These are phyloP conservation scores for Ligdia adustata DNA, from an alignment of 2,888 invertebrate species.

Conservation along the genomic window DNA sequence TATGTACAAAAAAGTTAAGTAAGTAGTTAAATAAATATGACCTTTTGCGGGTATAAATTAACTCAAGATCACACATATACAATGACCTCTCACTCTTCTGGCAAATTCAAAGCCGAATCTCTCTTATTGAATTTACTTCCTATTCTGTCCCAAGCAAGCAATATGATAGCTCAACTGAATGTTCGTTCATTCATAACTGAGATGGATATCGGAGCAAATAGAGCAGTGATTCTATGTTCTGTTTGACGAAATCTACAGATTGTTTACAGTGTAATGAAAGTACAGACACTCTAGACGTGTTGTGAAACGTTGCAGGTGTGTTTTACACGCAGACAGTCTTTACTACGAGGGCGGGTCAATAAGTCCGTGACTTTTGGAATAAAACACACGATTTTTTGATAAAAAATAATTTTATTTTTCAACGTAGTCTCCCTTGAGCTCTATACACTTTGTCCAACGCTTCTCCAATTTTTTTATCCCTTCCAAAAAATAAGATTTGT, in stretches of 20 bases:
- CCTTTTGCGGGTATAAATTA: slow-evolving; percentile 11
- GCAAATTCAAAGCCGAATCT: slow-evolving; percentile 3
- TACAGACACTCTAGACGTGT: slow-evolving; percentile 1
- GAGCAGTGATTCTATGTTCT: slow-evolving; percentile 20
- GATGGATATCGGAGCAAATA: slow-evolving; percentile 28
- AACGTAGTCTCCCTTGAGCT: too few species aligned
- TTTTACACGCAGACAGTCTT: slow-evolving; percentile 5
- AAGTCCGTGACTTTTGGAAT: too few species aligned
- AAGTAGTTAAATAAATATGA: slow-evolving; percentile 11
- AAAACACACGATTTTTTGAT: too few species aligned
- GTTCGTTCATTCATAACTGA: slow-evolving; percentile 27
- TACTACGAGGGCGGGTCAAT: too few species aligned
- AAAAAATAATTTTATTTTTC: too few species aligned
- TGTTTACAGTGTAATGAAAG: slow-evolving; percentile 19
- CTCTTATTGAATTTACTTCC: slow-evolving; percentile 13
- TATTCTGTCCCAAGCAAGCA: slow-evolving; percentile 4
- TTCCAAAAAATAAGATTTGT: too few species aligned
- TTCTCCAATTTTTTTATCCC: too few species aligned
- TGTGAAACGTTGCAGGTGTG: slow-evolving; percentile 12
- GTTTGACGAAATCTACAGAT: slow-evolving; percentile 18
- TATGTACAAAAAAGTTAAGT: background rate
- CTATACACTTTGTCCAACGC: too few species aligned
- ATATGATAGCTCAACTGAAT: slow-evolving; percentile 17
- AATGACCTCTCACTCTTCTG: slow-evolving; percentile 14
- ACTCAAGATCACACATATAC: slow-evolving; percentile 17